Percentiles rank a stretch among this genome's conserved stretches.
Conservation (phyloP, 2,797 vertebrate species). For the Coregonus suidteri region DNA sequence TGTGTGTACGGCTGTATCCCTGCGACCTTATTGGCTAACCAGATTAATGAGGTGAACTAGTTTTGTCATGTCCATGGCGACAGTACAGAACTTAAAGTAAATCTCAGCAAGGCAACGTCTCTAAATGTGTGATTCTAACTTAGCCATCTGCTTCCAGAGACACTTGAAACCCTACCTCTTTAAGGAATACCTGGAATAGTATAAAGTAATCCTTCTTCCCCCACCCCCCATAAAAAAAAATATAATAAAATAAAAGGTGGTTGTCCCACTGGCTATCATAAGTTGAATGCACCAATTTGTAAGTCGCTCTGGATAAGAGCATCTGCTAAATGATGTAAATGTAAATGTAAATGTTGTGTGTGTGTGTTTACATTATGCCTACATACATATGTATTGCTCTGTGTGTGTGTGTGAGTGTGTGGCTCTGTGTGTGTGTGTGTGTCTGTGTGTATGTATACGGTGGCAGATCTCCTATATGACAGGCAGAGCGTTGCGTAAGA, state of each 20-base stretch:
- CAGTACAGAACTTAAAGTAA: background rate
- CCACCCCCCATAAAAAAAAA: no score
- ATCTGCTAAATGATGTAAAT: no score
- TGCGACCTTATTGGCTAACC: conserved; percentile 74
- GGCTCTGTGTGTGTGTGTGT: conserved; percentile 31
- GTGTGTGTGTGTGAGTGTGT: background rate
- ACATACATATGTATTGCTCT: conserved; percentile 35
- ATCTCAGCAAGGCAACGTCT: conserved; percentile 9
- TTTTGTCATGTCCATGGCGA: conserved; percentile 28
- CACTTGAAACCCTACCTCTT: no score
- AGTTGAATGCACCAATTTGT: no score
- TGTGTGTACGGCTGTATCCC: conserved; percentile 38
- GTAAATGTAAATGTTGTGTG: conserved; percentile 9
- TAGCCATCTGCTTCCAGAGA: background rate
- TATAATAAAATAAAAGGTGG: no score
- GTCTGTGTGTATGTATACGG: conserved; percentile 25
- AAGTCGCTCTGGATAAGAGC: no score
- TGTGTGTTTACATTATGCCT: conserved; percentile 34
- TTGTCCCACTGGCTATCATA: no score
- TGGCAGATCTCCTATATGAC: conserved; percentile 37
- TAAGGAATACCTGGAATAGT: no score
- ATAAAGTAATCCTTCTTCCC: no score
- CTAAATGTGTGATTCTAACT: conserved; percentile 12
- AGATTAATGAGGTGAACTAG: conserved; percentile 72
- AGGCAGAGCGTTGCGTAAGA: conserved; percentile 74